Evolutionary conservation across 2,888 invertebrate species (phyloP).

Genomic region (Cryptus viduatorius): DNA sequence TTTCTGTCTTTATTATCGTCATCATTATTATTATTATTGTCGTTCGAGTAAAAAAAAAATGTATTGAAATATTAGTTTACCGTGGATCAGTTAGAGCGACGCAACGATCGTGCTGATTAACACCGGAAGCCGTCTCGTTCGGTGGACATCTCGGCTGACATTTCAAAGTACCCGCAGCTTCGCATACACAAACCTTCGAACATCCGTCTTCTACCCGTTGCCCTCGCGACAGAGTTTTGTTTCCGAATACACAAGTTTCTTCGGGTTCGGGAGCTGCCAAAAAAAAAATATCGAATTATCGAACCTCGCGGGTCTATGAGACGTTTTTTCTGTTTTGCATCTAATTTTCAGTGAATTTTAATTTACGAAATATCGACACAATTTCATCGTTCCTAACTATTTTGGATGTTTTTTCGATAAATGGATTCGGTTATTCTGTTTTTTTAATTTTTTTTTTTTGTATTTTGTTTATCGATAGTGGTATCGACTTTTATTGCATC

Average conservation of each 20-base stretch:
- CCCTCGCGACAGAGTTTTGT: conserved; percentile 90
- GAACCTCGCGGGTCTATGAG: neutral
- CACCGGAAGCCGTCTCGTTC: conserved; percentile 79
- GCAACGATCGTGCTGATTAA: conserved; percentile 89
- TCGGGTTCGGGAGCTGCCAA: conserved; percentile 81
- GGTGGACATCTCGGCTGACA: conserved; percentile 89
- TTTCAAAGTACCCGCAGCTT: conserved; percentile 90
- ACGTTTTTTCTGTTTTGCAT: neutral
- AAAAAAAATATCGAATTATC: neutral
- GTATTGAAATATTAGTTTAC: conserved; percentile 70
- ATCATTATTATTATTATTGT: neutral
- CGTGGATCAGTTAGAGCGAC: conserved; percentile 92
- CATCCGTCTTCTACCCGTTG: conserved; percentile 93
- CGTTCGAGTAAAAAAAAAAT: neutral
- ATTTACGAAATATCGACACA: too few species aligned
- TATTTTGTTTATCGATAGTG: too few species aligned
- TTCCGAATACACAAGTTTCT: conserved; percentile 89
- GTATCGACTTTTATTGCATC: too few species aligned
- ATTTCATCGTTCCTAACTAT: too few species aligned
- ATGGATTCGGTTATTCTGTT: too few species aligned
- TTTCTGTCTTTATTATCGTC: neutral
- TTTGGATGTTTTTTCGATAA: too few species aligned
- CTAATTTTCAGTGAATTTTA: neutral
- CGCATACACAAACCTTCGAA: conserved; percentile 91
- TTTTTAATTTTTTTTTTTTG: too few species aligned